Evolutionary conservation across 2,888 invertebrate genomes (phyloP), one percentile per base, ranked within the genome.

Genomic region (Ommatoiulus sabulosus): DNA sequence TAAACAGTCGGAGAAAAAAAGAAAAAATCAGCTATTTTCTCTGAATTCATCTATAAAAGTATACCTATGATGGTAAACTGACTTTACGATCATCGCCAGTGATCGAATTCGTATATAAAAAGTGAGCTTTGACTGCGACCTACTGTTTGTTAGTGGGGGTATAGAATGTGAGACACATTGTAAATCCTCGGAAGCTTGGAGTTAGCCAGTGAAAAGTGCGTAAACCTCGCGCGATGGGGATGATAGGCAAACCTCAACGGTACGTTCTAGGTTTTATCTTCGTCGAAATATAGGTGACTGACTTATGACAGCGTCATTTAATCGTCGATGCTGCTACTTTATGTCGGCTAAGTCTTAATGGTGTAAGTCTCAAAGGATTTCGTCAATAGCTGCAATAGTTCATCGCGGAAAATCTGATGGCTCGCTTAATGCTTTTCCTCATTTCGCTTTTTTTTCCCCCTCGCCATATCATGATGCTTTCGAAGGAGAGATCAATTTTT

Each of bases 371-470:
- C 80, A 80, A 80, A 80, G 80, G 80, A 80, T 80, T 43, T 80
- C 80, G 80, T 80, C 80, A 80, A 80, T 80, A 80, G 80, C 80
- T 80, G 80, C 80, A 80, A 80, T 80, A 80, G 80, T 24, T 80
- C 80, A 80, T 80, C 80, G 80, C 15, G 35, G 80, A 35, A 80
- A 80, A 80, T 80, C 80, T 24, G 80, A 35, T 80, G 80, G 80
- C 35, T 35, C 35, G 35, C 35, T 80, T 43, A 80, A 35, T 80
- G 80, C 80, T 80, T 35, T 35, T 80, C 35, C 80, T 80, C 80
- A 80, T 80, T 80, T 80, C 80, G 35, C 35, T 80, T 80, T 80
- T 24, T 35, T 2, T 35, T 35, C 35, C 80, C 63, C 20, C 24
- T 24, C 24, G 24, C 72, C 80, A 80, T 35, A 80, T 35, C 35